Percentiles rank a stretch among this genome's conserved stretches.
These are phyloP conservation scores for Hipparchia sbordonii DNA, from an alignment of 2,888 invertebrate genomes.

Conservation along the genomic window DNA sequence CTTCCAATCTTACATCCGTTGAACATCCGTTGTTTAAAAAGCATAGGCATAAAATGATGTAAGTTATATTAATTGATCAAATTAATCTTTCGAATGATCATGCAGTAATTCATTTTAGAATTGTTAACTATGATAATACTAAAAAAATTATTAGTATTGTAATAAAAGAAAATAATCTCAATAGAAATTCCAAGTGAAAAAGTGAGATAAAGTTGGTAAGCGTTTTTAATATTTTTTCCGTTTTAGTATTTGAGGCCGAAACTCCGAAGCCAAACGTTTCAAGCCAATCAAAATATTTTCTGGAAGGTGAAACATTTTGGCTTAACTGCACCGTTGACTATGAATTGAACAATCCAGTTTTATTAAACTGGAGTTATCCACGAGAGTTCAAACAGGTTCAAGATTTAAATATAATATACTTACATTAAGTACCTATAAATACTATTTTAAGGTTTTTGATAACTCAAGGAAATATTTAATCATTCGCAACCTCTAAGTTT, in stretches of 20 bases:
- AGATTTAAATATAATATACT: background rate
- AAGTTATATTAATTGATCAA: background rate
- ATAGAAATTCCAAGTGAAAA: background rate
- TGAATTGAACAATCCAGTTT: slow-evolving; percentile 50
- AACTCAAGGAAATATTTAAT: no score
- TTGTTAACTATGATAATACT: background rate
- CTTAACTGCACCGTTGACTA: slow-evolving; percentile 64
- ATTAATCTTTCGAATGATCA: background rate
- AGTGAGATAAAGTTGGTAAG: background rate
- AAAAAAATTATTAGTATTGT: background rate
- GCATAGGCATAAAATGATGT: background rate
- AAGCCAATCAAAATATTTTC: slow-evolving; percentile 47
- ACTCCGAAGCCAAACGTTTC: slow-evolving; percentile 53
- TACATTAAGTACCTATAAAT: background rate
- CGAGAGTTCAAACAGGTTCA: slow-evolving; percentile 4
- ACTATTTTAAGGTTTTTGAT: no score
- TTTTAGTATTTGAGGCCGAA: slow-evolving; percentile 45
- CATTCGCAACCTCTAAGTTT: no score
- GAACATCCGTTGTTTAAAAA: background rate
- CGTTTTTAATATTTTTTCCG: slow-evolving; percentile 20
- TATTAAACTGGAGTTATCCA: slow-evolving; percentile 53
- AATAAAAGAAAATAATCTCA: background rate
- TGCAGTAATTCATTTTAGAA: slow-evolving; percentile 22
- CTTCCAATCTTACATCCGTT: background rate
- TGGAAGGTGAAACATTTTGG: slow-evolving; percentile 62